Conservation (phyloP, 37 sponge, comb jelly and placozoan species). For the Halichondria panicea region DNA sequence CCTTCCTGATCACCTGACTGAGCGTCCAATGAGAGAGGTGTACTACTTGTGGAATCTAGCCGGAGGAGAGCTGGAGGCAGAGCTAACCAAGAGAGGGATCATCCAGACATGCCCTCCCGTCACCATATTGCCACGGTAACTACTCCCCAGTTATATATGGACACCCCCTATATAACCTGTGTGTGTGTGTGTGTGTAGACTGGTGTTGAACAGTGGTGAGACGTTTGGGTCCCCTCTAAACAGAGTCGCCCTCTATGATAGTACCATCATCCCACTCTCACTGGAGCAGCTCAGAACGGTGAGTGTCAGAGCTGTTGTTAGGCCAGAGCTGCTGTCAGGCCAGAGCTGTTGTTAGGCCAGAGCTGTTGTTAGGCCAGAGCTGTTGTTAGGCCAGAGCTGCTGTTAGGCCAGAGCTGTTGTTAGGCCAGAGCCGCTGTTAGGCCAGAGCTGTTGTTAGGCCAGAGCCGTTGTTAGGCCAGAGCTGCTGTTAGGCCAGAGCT, state of each 20-base stretch:
- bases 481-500: no score
- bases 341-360: no score
- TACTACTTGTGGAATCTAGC: constrained; percentile 95
- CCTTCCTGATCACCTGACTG: constrained; percentile 27
- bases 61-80: constrained; percentile 90
- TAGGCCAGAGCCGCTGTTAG: no score
- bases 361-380: no score
- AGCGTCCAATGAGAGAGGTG: constrained; percentile 76
- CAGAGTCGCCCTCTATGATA: constrained; percentile 61
- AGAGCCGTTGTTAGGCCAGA: no score
- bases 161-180: background rate
- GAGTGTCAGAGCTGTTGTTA: background rate
- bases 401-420: no score
- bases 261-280: constrained; percentile 46
- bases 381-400: no score
- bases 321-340: background rate
- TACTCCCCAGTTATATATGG: background rate
- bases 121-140: constrained; percentile 68
- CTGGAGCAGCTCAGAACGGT: constrained; percentile 76
- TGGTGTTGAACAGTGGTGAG: constrained; percentile 46
- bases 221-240: constrained; percentile 55
- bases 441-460: no score
- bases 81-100: constrained; percentile 73
- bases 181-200: constrained; percentile 30
- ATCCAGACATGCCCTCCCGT: constrained; percentile 76